Base-by-base conservation (phyloP, 2,113 vertebrate genomes). In the Percopsis transmontana region DNA sequence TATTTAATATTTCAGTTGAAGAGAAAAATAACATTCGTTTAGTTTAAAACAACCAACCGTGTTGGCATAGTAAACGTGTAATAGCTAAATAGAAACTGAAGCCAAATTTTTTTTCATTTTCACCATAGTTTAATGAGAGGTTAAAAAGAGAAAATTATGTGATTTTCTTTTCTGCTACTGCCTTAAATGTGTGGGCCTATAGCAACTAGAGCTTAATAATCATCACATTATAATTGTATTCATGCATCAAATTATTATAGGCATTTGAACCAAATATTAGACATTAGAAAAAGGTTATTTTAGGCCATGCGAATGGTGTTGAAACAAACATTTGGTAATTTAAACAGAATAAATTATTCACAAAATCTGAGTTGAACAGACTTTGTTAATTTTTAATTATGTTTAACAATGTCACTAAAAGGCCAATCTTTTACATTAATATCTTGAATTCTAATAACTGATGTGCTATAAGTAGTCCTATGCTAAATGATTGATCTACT, bases 401-500 rank as follows among this genome's bases (percentile, higher is more conserved):
- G 8, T 33, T 50, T 50, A n/a, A 50, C 7, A 50, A 50, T 50
- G 27, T 33, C 27, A 33, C 27, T 33, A 33, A 33, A 33, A 33
- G 27, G 27, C 27, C 27, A 33, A 6, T 33, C 5, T 33, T 33
- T 33, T 33, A 27, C 1, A 33, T 33, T 6, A 4, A 33, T 33
- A 33, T 18, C 12, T 8, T 9, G 15, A 53, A 18, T 23, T 20
- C 2, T 13, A 53, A 23, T n/a, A 53, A 16, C 38, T 13, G 52
- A 55, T 50, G 5, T 33, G 27, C 5, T 33, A 33, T 33, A 33
- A 33, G 27, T 4, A 33, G 8, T 33, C 5, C 5, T 33, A 33
- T 4, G 27, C 27, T 1, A 67, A 56, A 50, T 47, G 47, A 74
- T 74, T 75, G 62, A 75, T 77, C 70, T 21, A 1, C 4, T 41